Evolutionary conservation across 1,140 invertebrate species (phyloP), one percentile per base, ranked within the genome.

Genomic region (Heliconius nattereri): DNA sequence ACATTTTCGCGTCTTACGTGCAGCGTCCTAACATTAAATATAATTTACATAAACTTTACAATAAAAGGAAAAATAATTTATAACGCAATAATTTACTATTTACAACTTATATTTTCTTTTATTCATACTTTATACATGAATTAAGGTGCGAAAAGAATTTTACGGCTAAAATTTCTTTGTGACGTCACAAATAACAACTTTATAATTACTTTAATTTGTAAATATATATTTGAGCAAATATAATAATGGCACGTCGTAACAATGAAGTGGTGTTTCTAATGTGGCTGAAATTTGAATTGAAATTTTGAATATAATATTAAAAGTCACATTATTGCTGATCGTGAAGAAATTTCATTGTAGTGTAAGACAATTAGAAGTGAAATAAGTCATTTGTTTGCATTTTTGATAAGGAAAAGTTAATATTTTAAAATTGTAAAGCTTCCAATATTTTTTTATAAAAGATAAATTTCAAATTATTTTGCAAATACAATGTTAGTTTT

Each of bases 1-100:
- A 93, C 92, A 92, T 85, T 80, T 84, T 88, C 84, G 86, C 89
- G 85, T 86, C 83, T 85, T 84, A 81, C 85, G 87, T 92, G 90
- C 90, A 90, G 87, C 86, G 81, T 86, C 84, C 86, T 90, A 89
- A 83, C 70, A 80, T 77, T 78, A 84, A 80, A 82, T 87, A 87
- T 84, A 84, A 78, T 87, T 87, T 84, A 85, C 83, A 87, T 85
- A 86, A 83, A 87, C 84, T 91, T 88, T 89, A 92, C 87, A 90
- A 86, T 87, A 87, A 89, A 84, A 75, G 79, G 40, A 87, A 85
- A 84, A 66, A 66, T 78, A 83, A 85, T 78, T 77, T 81, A 85
- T 72, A 82, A 84, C 78, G 76, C 73, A 85, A 82, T 73, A 81
- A 80, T 78, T 82, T 82, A 85, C 78, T 88, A 89, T 88, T 85